Conservation (phyloP, 1,140 invertebrate genomes). For the Zaprionus lachaisei region DNA sequence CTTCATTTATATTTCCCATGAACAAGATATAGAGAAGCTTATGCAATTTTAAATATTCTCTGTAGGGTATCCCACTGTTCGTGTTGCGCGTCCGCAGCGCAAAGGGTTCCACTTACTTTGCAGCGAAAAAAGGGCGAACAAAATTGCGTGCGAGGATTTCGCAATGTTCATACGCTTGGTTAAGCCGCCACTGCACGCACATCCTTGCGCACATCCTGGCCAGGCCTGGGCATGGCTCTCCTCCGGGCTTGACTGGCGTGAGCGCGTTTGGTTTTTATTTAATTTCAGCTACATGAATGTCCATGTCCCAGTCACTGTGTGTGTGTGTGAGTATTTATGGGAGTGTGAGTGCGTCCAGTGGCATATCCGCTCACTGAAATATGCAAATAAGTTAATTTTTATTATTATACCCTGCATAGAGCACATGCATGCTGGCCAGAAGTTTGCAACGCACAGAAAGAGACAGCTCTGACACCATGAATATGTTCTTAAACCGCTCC, state of each 20-base stretch:
- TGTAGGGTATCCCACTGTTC: constrained; percentile 2
- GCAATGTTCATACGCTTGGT: constrained; percentile 58
- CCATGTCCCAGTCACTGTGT: constrained; percentile 3
- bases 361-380: constrained; percentile 68
- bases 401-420: constrained; percentile 6
- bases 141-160: constrained; percentile 56
- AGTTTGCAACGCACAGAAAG: neutral
- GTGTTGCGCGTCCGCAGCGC: neutral
- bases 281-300: constrained; percentile 49
- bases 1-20: neutral
- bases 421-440: neutral
- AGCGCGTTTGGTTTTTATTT: constrained; percentile 52
- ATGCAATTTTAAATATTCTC: neutral
- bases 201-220: constrained; percentile 55
- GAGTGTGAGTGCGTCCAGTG: constrained; percentile 20
- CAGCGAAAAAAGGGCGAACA: constrained; percentile 23
- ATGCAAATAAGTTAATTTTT: constrained; percentile 81
- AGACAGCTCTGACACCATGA: neutral
- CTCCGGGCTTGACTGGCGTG: neutral
- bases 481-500: neutral
- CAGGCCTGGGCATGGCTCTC: neutral
- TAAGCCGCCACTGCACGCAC: constrained; percentile 51
- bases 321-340: neutral
- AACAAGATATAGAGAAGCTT: neutral
- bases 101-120: neutral